These are phyloP conservation scores for Triplophysa siluroides DNA, from an alignment of 2,113 vertebrate genomes.

Conservation along the genomic window DNA sequence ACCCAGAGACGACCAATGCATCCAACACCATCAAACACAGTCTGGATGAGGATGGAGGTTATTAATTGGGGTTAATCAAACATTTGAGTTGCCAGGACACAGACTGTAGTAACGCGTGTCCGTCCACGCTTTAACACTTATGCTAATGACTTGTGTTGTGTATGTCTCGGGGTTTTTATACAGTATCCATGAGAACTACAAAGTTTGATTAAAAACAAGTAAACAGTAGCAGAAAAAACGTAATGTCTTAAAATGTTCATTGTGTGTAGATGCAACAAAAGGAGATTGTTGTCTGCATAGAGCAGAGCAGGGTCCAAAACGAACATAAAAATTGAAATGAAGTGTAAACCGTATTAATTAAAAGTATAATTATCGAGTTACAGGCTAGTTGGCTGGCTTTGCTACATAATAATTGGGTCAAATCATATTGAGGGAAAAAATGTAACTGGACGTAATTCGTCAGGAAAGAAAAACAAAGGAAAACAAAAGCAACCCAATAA, in stretches of 20 bases:
- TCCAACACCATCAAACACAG: constrained; percentile 59
- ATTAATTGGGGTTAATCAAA: constrained; percentile 62
- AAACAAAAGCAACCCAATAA: too few relatives aligned
- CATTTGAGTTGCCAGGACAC: constrained; percentile 67
- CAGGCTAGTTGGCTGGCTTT: too few relatives aligned
- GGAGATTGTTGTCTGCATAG: not conserved
- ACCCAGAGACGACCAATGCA: constrained; percentile 53
- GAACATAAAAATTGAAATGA: not conserved
- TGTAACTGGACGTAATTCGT: too few relatives aligned
- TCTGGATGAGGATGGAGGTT: constrained; percentile 48
- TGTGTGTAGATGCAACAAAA: not conserved
- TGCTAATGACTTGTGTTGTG: not conserved
- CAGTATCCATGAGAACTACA: too few relatives aligned
- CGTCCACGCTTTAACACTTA: constrained; percentile 4
- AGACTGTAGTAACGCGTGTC: constrained; percentile 48
- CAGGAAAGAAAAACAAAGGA: too few relatives aligned
- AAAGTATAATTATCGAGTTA: not conserved
- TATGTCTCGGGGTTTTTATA: not conserved
- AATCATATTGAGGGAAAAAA: too few relatives aligned
- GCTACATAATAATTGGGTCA: too few relatives aligned
- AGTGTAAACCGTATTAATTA: not conserved
- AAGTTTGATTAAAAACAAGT: not conserved
- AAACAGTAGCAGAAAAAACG: not conserved
- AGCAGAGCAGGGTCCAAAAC: not conserved
- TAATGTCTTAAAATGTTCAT: not conserved